Evolutionary conservation across 2,888 invertebrate genomes (phyloP), one percentile per base, ranked within the genome.

Genomic region (Pogonocherus hispidulus): DNA sequence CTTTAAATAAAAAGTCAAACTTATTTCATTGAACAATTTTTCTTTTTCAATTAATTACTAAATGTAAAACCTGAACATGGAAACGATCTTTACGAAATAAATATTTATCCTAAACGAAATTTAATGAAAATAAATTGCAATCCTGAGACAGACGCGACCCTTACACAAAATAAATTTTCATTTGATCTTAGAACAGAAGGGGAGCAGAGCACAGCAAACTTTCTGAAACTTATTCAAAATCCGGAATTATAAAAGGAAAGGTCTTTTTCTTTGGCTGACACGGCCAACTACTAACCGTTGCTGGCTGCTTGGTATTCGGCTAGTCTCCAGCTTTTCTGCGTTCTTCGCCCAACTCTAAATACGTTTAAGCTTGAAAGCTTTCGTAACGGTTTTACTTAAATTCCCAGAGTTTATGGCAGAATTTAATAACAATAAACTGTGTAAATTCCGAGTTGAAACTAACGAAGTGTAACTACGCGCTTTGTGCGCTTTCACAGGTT

Each of bases 371-470:
- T 37, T 44, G 44, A 44, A 57, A 44, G 57, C 57, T 46, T 46
- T 18, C 37, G 16, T 3, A 55, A 55, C 37, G 16, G 37, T 55
- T 19, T 57, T 23, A 23, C 57, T 57, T 41, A 46, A 57, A 57
- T 57, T 57, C 23, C 22, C 44, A 14, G 37, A 57, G 23, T 57
- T 44, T 57, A 46, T 46, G 14, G 46, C 57, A 14, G 27, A 57
- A 57, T 57, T 57, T 57, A 57, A 44, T 44, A 57, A 57, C 57
- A 57, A 44, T 27, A 27, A 22, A 46, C 52, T 54, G 41, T 46
- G 44, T 57, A 57, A 57, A 57, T 57, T 20, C 57, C 22, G 16
- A 27, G 44, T 11, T 41, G 55, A 41, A 44, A 23, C 46, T 44
- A 57, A 57, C 57, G 44, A 27, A 57, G 46, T 57, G 57, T 44